These are phyloP conservation scores for Lepidocolaptes lacrymiger DNA, from an alignment of 2,797 vertebrate species.

Conservation along the genomic window DNA sequence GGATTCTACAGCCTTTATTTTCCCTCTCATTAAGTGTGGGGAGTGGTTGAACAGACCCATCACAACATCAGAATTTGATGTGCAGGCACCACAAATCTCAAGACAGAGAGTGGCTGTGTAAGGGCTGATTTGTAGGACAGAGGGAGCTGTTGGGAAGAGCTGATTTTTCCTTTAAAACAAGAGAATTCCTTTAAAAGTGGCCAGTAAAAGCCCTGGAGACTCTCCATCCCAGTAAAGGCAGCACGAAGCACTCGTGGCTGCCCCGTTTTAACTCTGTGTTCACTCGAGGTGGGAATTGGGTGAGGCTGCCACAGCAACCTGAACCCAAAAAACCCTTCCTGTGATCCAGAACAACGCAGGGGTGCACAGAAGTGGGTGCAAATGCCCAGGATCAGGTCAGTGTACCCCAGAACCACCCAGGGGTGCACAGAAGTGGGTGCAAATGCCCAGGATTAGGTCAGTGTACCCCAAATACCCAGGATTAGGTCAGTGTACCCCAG, in stretches of 20 bases:
- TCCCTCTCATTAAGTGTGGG: background rate
- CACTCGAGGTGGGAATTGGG: background rate
- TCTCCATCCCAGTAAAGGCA: background rate
- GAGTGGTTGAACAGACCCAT: background rate
- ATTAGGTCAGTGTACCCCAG: too few relatives aligned
- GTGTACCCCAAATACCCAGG: too few relatives aligned
- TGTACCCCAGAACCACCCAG: too few relatives aligned
- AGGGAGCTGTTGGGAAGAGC: background rate
- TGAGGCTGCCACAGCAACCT: background rate
- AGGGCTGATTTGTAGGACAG: background rate
- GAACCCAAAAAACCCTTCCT: background rate
- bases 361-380: too few relatives aligned
- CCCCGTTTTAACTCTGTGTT: background rate
- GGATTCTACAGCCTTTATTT: background rate
- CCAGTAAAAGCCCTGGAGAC: background rate
- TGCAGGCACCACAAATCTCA: background rate
- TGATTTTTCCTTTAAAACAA: background rate
- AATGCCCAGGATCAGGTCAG: too few relatives aligned
- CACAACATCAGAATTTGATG: background rate
- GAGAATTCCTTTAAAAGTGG: background rate
- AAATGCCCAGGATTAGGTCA: too few relatives aligned
- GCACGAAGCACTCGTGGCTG: rapidly evolving
- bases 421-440: too few relatives aligned
- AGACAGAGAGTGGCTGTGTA: background rate
- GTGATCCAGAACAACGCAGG: too few relatives aligned